Evolutionary conservation across 2,797 vertebrate genomes (phyloP), one percentile per base, ranked within the genome.

Genomic region (Dipus sagitta): DNA sequence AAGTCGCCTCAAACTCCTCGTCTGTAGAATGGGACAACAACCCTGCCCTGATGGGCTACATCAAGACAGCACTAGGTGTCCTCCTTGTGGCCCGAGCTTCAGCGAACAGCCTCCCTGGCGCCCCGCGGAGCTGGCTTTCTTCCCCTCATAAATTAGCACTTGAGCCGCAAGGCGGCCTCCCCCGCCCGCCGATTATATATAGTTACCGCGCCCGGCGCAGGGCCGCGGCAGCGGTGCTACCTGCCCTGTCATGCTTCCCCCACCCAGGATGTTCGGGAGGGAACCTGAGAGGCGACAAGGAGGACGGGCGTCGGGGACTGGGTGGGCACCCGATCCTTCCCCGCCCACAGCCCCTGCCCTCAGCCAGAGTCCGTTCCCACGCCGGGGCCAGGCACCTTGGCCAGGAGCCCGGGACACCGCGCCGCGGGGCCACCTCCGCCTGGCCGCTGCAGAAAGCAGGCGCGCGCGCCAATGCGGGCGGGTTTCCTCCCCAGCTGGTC

Each of bases 181-280:
- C 92, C 97, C 95, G 95, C 91, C 93, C 26, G 82, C 38, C 23
- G 65, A 88, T 86, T 96, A 96, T 86, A 97, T 96, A 95, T 96
- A 97, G 95, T 83, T 32, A 21, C 94, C 86, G 88, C 88, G 76
- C 91, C 79, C 1, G 60, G 90, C 88, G 28, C 91, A 1, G 64
- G 85, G 92, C 92, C 79, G 47, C 94, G 1, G 94, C 91, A 10
- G 80, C 75, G 52, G 84, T 80, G 80, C 89, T 86, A 90, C 91
- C 88, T 81, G 94, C 93, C 94, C 87, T 4, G 26, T 13, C 89
- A 32, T 87, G 85, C 88, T 68, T 54, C 91, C 95, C 96, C 94
- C 96, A 94, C 72, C 86, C 81, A 42, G 38, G 14, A 67, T 70
- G 72, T 5, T 67, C 4, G 32, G 30, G 93, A 47, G 23, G 28